Base-by-base conservation (phyloP, 2,888 invertebrate species). In the Allophyes oxyacanthae region DNA sequence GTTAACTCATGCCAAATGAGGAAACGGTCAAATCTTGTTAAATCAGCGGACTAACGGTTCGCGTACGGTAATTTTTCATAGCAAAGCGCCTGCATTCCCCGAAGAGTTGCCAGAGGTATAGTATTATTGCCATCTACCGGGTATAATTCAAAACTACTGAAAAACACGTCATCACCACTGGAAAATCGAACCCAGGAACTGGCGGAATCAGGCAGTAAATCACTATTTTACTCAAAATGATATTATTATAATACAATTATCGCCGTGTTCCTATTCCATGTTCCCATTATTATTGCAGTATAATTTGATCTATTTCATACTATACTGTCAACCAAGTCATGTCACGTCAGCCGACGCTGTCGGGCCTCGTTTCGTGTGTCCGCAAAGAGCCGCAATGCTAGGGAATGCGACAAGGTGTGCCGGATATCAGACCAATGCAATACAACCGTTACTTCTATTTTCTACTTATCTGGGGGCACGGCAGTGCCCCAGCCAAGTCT, bases 391-490 rank as follows among this genome's bases (percentile, higher is more conserved):
- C 49, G 74, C 64, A 61, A 52, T 60, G 28, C 36, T 55, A 28
- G 56, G 54, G 76, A 79, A 78, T 81, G 78, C 54, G 62, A 26
- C 62, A 64, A 71, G 80, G 81, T 69, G 75, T 61, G 80, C 82
- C 80, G 82, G 80, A 81, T 80, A 72, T 72, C 52, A 44, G 48
- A 48, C 58, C 44, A 74, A 63, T 56, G 65, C 72, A 74, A 64
- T 45, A 61, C 42, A 58, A 78, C 62, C 62, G 53, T 67, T 54
- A 48, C 51, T 36, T 32, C 50, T 48, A 43, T 62, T 60, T 50
- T 55, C 46, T 61, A 58, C 14, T 34, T 50, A 38, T 44, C 8
- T 51, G 36, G 44, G 37, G 13, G 52, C 37, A 51, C 41, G 46
- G 46, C n/a, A n/a, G n/a, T n/a, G n/a, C n/a, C n/a, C n/a, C n/a